Base-by-base conservation (phyloP, 1,140 invertebrate genomes). In the Papilio polyxenes region DNA sequence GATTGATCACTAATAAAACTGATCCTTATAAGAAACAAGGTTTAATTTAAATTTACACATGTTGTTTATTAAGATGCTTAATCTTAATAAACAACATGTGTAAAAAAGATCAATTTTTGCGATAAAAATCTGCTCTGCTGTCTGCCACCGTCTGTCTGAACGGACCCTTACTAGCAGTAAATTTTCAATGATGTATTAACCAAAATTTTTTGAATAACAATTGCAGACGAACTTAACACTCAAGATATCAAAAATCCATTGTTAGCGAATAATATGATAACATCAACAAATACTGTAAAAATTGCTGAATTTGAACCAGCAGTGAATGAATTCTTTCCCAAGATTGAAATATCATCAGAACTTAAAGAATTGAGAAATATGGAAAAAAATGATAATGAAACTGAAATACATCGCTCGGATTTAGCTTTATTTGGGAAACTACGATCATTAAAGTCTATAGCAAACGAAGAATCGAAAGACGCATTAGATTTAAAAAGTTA, bases 371-470 rank as follows among this genome's bases (percentile, higher is more conserved):
- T 72, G 37, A 72, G 31, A 37, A 72, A 72, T 37, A 72, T 72
- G 65, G 65, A 72, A 2, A 72, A 72, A 40, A 72, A 15, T 72
- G 31, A 37, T 15, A 49, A 48, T 17, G 7, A n/a, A 75, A 75
- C 40, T 49, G 17, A 49, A 20, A 75, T 20, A 75, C 17, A 75
- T 49, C 40, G 20, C 8, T 23, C 48, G 3, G 74, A 75, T n/a
- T 3, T 10, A 49, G n/a, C 72, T 75, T n/a, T 40, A 48, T 75
- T 23, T 48, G 53, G 75, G 20, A 77, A 77, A 49, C 20, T 51
- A 13, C 56, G 78, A 15, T 80, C 78, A 56, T 65, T 80, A 31
- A 80, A 80, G 40, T 69, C 59, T 13, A 49, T 80, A 69, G 44
- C 49, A 49, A 7, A 11, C 3, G 40, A 75, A 75, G 74, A 75